A percentile compares a stretch with the other conserved stretches of the same genome.
These are phyloP conservation scores for Lamellibrachia columna DNA, from an alignment of 2,888 invertebrate genomes.

Conservation along the genomic window DNA sequence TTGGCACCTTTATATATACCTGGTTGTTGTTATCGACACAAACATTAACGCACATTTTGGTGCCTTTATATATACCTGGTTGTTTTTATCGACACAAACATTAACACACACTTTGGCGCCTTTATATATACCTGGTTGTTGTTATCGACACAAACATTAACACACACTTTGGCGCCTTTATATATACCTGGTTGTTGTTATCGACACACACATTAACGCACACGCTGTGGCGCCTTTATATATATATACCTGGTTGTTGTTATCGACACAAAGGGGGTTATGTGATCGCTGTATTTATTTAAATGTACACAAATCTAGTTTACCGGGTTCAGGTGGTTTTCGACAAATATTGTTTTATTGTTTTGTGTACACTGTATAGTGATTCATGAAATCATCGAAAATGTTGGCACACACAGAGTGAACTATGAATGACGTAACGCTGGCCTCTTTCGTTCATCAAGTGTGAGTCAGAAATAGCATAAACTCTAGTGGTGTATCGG, in stretches of 20 bases:
- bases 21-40: neutral
- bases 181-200: neutral
- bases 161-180: neutral
- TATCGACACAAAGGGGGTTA: neutral
- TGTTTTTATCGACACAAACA: neutral
- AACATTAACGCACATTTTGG: neutral
- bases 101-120: neutral
- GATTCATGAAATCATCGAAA: neutral
- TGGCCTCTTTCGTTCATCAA: neutral
- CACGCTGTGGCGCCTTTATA: too few species aligned
- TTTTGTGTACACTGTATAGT: neutral
- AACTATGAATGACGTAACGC: neutral
- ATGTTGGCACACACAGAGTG: neutral
- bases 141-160: neutral
- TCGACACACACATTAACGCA: too few species aligned
- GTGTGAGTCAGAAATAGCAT: neutral
- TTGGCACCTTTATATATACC: neutral
- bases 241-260: too few species aligned
- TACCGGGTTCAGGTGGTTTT: neutral
- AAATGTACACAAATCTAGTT: neutral
- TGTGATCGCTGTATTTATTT: neutral
- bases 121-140: neutral
- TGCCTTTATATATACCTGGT: too few species aligned
- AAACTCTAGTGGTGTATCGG: neutral
- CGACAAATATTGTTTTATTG: too few species aligned